Evolutionary conservation across 2,888 invertebrate genomes (phyloP).

Genomic region (Maniola hyperantus): DNA sequence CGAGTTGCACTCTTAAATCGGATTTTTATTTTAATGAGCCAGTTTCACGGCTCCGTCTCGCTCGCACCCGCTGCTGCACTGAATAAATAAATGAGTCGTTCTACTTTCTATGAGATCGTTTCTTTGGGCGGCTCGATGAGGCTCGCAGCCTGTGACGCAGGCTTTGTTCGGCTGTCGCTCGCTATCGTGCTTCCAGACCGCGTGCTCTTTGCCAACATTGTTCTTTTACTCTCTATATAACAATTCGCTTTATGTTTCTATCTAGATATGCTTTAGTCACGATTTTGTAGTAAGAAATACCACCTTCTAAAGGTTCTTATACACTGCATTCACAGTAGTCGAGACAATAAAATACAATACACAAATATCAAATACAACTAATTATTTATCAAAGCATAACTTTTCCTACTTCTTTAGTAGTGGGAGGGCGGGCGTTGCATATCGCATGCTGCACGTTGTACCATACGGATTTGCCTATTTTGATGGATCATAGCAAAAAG

Average conservation of each 20-base stretch:
- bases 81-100: conserved; percentile 82
- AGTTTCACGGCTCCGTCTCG: conserved; percentile 70
- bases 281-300: conserved; percentile 48
- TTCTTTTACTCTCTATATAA: conserved; percentile 57
- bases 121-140: conserved; percentile 72
- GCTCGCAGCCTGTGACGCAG: conserved; percentile 49
- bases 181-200: conserved; percentile 40
- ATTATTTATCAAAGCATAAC: too few species aligned
- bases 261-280: conserved; percentile 59
- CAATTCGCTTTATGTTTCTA: conserved; percentile 50
- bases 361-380: too few species aligned
- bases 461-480: too few species aligned
- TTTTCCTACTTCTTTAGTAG: too few species aligned
- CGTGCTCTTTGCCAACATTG: conserved; percentile 51
- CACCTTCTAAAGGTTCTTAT: conserved; percentile 53
- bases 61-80: conserved; percentile 74
- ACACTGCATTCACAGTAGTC: conserved; percentile 25
- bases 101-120: conserved; percentile 82
- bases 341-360: background rate
- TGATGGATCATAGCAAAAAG: too few species aligned
- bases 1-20: conserved; percentile 77
- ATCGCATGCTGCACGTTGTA: too few species aligned
- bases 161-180: conserved; percentile 38
- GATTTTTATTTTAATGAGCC: conserved; percentile 82
- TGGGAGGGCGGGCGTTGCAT: too few species aligned